phyloP scores from a whole-genome alignment of 2,113 vertebrate genomes.

The Pavo muticus region DNA sequence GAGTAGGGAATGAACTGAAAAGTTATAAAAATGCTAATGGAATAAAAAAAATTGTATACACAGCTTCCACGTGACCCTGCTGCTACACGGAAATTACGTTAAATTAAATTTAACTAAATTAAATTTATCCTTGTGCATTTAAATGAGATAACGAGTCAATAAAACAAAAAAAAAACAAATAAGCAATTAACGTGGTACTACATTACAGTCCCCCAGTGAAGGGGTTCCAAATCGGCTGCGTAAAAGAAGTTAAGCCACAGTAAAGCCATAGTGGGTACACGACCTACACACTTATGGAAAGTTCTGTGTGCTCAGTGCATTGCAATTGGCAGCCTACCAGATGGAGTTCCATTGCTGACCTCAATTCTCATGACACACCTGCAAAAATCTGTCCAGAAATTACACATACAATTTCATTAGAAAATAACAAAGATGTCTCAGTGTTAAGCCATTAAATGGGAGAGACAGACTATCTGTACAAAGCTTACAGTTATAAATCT shows the following conservation, averaged over 20 bases:
- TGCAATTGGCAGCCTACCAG: neutral
- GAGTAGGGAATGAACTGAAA: neutral
- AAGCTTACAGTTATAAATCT: slow-evolving; percentile 50
- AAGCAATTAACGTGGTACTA: neutral
- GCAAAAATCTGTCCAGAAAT: neutral
- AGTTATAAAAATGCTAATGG: neutral
- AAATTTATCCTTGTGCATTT: neutral
- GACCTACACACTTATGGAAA: neutral
- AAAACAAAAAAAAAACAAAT: neutral
- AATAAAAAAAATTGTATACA: neutral
- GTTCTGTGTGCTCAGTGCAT: neutral
- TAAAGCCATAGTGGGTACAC: neutral
- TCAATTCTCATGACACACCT: neutral
- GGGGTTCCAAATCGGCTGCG: neutral
- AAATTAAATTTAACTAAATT: neutral
- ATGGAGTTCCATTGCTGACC: neutral
- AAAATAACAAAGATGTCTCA: slow-evolving; percentile 53
- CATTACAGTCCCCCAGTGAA: neutral
- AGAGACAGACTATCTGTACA: slow-evolving; percentile 48
- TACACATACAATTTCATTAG: slow-evolving; percentile 21
- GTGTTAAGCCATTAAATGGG: slow-evolving; percentile 40
- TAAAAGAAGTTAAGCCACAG: neutral
- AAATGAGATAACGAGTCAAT: neutral
- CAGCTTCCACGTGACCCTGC: neutral
- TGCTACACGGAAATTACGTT: neutral